A percentile compares a stretch with the other conserved stretches of the same genome.
These are phyloP conservation scores for Discoglossus pictus DNA, from an alignment of 2,797 vertebrate genomes.

Conservation along the genomic window DNA sequence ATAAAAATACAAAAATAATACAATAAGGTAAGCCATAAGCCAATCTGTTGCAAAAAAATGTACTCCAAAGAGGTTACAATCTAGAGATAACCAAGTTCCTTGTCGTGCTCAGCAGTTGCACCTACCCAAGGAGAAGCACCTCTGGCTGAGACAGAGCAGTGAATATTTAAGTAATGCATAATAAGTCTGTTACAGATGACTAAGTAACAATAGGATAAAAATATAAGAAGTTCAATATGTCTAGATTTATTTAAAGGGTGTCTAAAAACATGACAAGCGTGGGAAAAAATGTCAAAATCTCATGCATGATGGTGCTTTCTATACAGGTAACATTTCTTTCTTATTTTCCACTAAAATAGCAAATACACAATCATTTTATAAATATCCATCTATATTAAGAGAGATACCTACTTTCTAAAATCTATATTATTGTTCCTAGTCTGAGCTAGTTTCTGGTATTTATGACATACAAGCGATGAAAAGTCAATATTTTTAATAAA, in stretches of 20 bases:
- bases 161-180: constrained; percentile 1
- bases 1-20: no score
- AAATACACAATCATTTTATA: neutral
- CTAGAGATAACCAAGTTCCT: no score
- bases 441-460: no score
- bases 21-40: no score
- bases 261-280: constrained; percentile 7
- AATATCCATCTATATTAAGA: neutral
- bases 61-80: no score
- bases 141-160: neutral
- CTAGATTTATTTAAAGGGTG: neutral
- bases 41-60: no score
- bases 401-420: no score
- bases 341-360: constrained; percentile 1
- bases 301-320: neutral
- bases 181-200: constrained; percentile 10
- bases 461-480: no score
- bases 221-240: constrained; percentile 16
- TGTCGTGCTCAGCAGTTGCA: no score
- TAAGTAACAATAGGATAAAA: constrained; percentile 2
- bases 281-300: constrained; percentile 11
- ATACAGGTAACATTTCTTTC: constrained; percentile 5
- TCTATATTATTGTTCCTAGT: no score
- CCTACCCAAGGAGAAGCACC: neutral
- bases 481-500: no score